Conservation (phyloP, 2,113 vertebrate species). For the Zosterops pallidus region DNA sequence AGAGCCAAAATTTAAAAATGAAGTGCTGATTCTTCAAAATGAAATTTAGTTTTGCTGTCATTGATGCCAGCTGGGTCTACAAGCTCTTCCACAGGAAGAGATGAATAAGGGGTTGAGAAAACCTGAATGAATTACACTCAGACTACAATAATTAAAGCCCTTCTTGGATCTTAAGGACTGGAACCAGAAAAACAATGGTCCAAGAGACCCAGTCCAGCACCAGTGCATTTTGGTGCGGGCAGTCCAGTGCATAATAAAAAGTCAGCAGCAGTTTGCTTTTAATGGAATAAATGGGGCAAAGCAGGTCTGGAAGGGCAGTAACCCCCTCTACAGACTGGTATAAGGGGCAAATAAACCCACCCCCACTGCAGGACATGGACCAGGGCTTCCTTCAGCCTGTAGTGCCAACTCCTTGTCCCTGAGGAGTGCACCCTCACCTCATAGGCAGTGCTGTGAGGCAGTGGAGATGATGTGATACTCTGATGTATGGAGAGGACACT, state of each 20-base stretch:
- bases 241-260: not conserved
- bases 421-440: accelerated
- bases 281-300: not conserved
- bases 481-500: not conserved
- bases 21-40: not conserved
- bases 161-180: not conserved
- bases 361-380: accelerated
- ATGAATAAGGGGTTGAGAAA: not conserved
- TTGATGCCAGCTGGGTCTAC: not conserved
- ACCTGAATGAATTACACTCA: not conserved
- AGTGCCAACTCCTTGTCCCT: accelerated
- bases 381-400: not conserved
- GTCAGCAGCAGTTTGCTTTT: not conserved
- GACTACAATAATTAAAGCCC: not conserved
- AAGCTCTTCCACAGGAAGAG: not conserved
- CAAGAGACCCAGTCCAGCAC: not conserved
- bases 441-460: accelerated
- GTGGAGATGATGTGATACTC: not conserved
- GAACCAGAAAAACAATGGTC: not conserved
- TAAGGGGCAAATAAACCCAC: not conserved
- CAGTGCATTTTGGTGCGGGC: not conserved
- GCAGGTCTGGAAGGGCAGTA: not conserved
- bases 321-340: not conserved
- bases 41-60: not conserved
- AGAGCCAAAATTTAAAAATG: not conserved